Evolutionary conservation across 2,797 vertebrate species (phyloP), one percentile per base, ranked within the genome.

Genomic region (Poecilia velifera): DNA sequence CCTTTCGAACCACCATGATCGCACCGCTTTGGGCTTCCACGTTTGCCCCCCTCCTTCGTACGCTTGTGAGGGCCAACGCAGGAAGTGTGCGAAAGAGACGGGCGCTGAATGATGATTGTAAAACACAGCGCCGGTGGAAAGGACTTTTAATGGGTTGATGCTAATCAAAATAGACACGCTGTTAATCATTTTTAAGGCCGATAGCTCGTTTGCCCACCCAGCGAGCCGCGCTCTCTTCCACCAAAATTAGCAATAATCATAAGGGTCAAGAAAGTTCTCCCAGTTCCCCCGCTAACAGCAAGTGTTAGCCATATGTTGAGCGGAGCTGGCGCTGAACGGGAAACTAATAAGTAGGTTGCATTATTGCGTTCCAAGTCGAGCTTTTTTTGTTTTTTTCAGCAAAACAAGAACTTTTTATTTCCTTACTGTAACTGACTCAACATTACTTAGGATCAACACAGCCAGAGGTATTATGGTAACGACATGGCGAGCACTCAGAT

Each of bases 391-490:
- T 41, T 84, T 84, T 73, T 49, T 59, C 86, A 89, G 72, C 34
- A 80, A 90, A 88, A 88, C 83, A 18, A 87, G 84, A 86, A 84
- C 82, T 92, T 89, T 87, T 90, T 94, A 88, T 91, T 85, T 90
- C 83, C 84, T 94, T 90, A 68, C 64, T 68, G 64, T 68, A 41
- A 68, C 83, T 88, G 90, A 91, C 90, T 92, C 89, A 87, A 84
- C 85, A 76, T 68, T 85, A 88, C 85, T 91, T 88, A 89, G 74
- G 76, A 82, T 92, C 86, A 89, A 77, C 84, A 76, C 84, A 72
- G 74, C 85, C 91, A 89, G 88, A 87, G 93, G 93, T 62, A 81
- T 93, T 92, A 93, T 80, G 1, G 89, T 93, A 94, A 94, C 81
- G 76, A 86, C 83, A 83, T 81, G 86, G 79, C 86, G 86, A 72